Conservation (phyloP, 53 echinoderm and acorn worm genomes). For the Stichopus horrens region DNA sequence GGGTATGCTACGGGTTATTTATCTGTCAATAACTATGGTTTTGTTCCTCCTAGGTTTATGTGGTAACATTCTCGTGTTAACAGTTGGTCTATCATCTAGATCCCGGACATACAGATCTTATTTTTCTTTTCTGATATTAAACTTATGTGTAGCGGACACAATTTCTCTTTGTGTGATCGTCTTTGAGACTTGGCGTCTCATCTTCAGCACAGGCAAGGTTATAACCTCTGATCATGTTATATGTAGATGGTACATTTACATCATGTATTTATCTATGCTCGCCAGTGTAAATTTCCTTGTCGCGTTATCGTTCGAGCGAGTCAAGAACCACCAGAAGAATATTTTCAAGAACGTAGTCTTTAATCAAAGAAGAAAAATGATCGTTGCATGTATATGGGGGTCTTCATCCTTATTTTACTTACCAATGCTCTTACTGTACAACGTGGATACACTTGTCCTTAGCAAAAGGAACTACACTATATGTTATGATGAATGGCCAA, state of each 20-base stretch:
- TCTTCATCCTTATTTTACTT: background rate
- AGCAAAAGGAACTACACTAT: constrained; percentile 8
- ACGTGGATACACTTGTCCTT: background rate
- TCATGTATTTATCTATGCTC: constrained; percentile 13
- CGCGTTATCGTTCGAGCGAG: constrained; percentile 18
- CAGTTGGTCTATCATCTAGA: background rate
- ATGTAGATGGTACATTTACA: constrained; percentile 6
- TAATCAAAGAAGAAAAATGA: background rate
- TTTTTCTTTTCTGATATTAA: constrained; percentile 16
- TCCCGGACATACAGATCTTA: constrained; percentile 12
- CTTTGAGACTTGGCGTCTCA: background rate
- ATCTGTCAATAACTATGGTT: background rate
- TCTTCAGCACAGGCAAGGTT: constrained; percentile 5
- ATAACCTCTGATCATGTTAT: background rate
- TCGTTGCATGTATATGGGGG: constrained; percentile 5
- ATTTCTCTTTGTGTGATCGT: constrained; percentile 3
- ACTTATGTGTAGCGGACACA: constrained; percentile 1
- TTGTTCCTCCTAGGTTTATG: background rate
- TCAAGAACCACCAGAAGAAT: background rate
- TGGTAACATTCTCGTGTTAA: constrained; percentile 4
- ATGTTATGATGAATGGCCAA: constrained; percentile 21
- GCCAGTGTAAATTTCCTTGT: constrained; percentile 13
- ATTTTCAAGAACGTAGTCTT: background rate
- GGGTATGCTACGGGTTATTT: background rate
- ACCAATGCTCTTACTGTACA: constrained; percentile 5